Base-by-base conservation (phyloP, 2,888 invertebrate species). In the Dysmachus trigonus region DNA sequence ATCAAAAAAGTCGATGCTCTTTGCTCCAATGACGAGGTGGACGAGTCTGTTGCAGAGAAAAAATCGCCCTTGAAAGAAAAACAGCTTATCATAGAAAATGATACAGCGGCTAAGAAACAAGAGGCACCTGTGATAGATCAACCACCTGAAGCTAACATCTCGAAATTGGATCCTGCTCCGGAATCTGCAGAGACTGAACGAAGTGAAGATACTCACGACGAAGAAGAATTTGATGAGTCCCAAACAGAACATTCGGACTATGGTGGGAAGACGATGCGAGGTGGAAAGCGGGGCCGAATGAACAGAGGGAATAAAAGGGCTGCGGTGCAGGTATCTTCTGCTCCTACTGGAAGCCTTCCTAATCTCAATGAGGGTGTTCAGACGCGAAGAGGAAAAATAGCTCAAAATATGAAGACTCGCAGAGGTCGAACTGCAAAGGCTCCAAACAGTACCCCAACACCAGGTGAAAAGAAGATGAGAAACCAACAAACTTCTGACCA, bases 1-100 rank as follows among this genome's bases (percentile, higher is more conserved):
- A 96, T 96, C 87, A 96, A 96, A 91, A 96, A 95, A 89, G 95
- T 95, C 0, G 95, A 96, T 89, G 95, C 95, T 0, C 91, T 95
- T 62, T 95, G 95, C 90, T 92, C 93, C 6, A 91, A 91, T 10
- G 93, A 93, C 74, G 87, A 87, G 30, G 83, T 84, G 10, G 86
- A 71, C 22, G 76, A 77, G 35, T 18, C 62, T 31, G 38, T 27
- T 0, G 13, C 51, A 18, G 79, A 79, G 15, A 47, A 81, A 82
- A 47, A 86, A 33, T 85, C 84, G 15, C 8, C 41, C 74, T 83
- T 18, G 30, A 73, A 62, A 53, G 73, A 51, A 15, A 84, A 84
- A 27, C 83, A 86, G 51, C 22, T 15, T 1, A 31, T 30, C 31
- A 3, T 38, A 30, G 86, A 86, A 38, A 72, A 82, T 3, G 33